A percentile compares a stretch with the other conserved stretches of the same genome.
Conservation (phyloP, 2,797 vertebrate genomes). For the Thalassophryne amazonica region DNA sequence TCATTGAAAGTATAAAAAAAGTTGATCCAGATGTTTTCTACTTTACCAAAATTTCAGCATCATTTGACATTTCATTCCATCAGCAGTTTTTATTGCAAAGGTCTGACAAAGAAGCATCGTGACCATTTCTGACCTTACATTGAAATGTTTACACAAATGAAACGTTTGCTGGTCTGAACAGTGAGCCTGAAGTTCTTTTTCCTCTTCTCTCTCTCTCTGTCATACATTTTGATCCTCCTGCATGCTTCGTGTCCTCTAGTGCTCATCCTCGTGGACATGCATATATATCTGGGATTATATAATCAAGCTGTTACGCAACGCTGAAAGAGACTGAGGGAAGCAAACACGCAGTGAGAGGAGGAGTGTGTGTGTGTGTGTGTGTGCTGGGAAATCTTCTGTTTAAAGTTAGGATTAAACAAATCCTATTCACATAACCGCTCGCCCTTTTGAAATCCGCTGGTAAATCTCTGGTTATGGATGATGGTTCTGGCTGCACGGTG, state of each 20-base stretch:
- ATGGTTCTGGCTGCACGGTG: slow-evolving; percentile 43
- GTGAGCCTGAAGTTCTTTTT: too few species aligned
- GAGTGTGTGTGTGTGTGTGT: slow-evolving; percentile 15
- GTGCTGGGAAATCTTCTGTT: slow-evolving; percentile 55
- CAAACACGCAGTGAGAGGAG: slow-evolving; percentile 17
- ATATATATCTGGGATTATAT: slow-evolving; percentile 78
- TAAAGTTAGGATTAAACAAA: slow-evolving; percentile 74
- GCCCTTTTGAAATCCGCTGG: slow-evolving; percentile 57
- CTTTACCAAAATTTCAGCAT: too few species aligned
- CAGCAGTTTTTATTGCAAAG: too few species aligned
- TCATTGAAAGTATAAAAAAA: too few species aligned
- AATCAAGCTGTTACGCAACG: slow-evolving; percentile 74
- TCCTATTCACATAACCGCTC: slow-evolving; percentile 43
- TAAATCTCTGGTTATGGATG: slow-evolving; percentile 58
- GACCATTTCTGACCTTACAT: too few species aligned
- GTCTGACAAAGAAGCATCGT: too few species aligned
- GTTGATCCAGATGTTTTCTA: too few species aligned
- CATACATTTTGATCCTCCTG: slow-evolving; percentile 41
- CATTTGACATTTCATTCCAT: too few species aligned
- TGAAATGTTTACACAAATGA: too few species aligned
- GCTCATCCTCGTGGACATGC: slow-evolving; percentile 64
- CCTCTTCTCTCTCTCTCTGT: not conserved
- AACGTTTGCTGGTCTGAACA: too few species aligned
- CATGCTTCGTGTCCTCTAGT: slow-evolving; percentile 52
- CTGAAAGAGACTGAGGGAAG: slow-evolving; percentile 47